phyloP scores from a whole-genome alignment of 2,113 vertebrate species.

The Ondatra zibethicus region DNA sequence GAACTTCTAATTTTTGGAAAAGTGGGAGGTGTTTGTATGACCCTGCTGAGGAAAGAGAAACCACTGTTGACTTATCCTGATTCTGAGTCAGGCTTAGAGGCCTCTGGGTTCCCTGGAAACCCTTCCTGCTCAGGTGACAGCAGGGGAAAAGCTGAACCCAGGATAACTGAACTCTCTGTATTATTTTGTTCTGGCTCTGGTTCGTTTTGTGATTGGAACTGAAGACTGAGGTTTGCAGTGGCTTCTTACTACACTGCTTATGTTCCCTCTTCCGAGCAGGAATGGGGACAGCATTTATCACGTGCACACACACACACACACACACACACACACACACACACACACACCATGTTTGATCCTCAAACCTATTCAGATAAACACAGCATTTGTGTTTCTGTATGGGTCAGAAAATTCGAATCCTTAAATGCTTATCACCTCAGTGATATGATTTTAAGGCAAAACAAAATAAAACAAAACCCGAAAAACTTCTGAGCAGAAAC shows the following conservation, averaged over 20 bases:
- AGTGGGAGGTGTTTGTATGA: slow-evolving; percentile 74
- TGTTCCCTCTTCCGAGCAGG: slow-evolving; percentile 23
- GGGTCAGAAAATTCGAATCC: slow-evolving; percentile 30
- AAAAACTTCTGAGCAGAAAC: slow-evolving; percentile 24
- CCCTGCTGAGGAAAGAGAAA: slow-evolving; percentile 34
- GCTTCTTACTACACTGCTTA: neutral
- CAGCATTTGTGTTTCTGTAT: slow-evolving; percentile 13
- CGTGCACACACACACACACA: neutral
- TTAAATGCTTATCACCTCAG: neutral
- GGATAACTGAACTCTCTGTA: slow-evolving; percentile 18
- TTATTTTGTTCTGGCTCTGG: slow-evolving; percentile 23
- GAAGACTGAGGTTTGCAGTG: slow-evolving; percentile 15
- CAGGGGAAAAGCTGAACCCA: slow-evolving; percentile 1
- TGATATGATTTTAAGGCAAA: slow-evolving; percentile 20
- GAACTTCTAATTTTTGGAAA: slow-evolving; percentile 71
- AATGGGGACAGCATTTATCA: slow-evolving; percentile 53
- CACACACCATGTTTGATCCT: neutral
- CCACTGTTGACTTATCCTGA: slow-evolving; percentile 62
- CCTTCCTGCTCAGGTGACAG: slow-evolving; percentile 17
- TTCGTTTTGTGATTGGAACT: slow-evolving; percentile 49
- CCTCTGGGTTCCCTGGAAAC: slow-evolving; percentile 13
- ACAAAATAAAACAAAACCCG: neutral
- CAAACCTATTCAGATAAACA: neutral
- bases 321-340: slow-evolving; percentile 33
- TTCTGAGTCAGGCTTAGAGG: slow-evolving; percentile 37